Evolutionary conservation across 2,113 vertebrate species (phyloP), one percentile per base, ranked within the genome.

Genomic region (Nothobranchius kuhntae): DNA sequence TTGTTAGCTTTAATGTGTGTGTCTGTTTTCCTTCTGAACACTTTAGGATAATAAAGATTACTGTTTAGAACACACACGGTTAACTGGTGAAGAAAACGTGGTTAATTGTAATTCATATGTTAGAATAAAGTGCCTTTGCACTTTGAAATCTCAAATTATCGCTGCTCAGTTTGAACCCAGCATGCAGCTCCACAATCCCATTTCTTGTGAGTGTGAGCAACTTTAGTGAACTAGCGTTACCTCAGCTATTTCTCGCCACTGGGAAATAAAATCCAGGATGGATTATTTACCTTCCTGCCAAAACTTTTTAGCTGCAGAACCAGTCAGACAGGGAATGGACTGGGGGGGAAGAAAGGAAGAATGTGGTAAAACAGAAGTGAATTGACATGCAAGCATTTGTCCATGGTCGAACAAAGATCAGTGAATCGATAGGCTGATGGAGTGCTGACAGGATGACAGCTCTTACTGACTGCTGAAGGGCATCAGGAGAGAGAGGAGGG

Each of bases 381-480:
- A 89, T 86, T 89, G 89, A 75, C 78, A 87, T 89, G 77, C 81
- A 84, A 75, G 82, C 75, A 66, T 89, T 85, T 79, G 80, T 77
- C 81, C 75, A 64, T 36, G 88, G 82, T 86, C 38, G 55, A 79
- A 83, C 82, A 85, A 66, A 90, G 90, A 92, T 87, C 75, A 76
- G 80, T 61, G 79, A 87, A 93, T 93, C 91, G 75, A 93, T 92
- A 86, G 72, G 64, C 80, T 90, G 83, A 91, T 78, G 82, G 82
- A 75, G 75, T 74, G 78, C 71, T 89, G 89, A 92, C 90, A 91
- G 89, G 50, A 85, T 89, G 90, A 92, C 83, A 89, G 88, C 80
- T 71, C 73, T 71, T 61, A 75, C 58, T 55, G 65, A 80, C 82
- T 52, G 57, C 84, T 91, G 86, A 91, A 91, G 89, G 89, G 91